Evolutionary conservation across 2,888 invertebrate genomes (phyloP).

Genomic region (Nomada goodeniana): DNA sequence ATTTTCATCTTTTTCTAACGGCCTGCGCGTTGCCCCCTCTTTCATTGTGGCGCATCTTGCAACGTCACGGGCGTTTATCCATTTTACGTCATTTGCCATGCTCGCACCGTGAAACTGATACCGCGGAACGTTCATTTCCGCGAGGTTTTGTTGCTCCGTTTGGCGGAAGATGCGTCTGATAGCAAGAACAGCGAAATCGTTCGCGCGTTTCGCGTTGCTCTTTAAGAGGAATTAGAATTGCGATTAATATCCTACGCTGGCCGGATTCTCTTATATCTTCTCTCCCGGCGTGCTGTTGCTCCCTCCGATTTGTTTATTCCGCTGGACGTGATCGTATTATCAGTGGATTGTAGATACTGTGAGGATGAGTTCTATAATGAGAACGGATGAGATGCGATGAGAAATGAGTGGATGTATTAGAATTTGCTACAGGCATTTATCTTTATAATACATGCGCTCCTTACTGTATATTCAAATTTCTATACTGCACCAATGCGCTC

Average conservation of each 20-base stretch:
- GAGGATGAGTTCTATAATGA: too few relatives aligned
- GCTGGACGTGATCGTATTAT: too few relatives aligned
- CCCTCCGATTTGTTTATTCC: background rate
- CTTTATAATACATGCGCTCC: too few relatives aligned
- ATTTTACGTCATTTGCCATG: conserved; percentile 62
- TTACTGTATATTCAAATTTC: too few relatives aligned
- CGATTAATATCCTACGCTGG: conserved; percentile 42
- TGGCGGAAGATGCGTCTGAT: conserved; percentile 36
- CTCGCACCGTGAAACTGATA: conserved; percentile 63
- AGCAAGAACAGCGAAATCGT: conserved; percentile 39
- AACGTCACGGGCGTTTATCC: conserved; percentile 64
- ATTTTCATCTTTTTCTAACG: conserved; percentile 32
- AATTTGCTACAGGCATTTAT: too few relatives aligned
- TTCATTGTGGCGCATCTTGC: conserved; percentile 47
- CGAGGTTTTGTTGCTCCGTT: conserved; percentile 39
- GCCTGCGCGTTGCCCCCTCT: conserved; percentile 4
- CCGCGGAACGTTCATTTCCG: conserved; percentile 52
- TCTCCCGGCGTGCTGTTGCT: background rate
- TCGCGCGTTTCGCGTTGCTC: conserved; percentile 41
- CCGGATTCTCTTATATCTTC: conserved; percentile 10
- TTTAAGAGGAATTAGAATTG: conserved; percentile 55
- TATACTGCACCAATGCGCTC: too few relatives aligned
- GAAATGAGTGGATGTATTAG: too few relatives aligned
- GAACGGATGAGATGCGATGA: too few relatives aligned
- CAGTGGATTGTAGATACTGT: too few relatives aligned